Percentiles rank a stretch among this genome's conserved stretches.
phyloP scores from a whole-genome alignment of 2,888 invertebrate species.

The Noctua pronuba region DNA sequence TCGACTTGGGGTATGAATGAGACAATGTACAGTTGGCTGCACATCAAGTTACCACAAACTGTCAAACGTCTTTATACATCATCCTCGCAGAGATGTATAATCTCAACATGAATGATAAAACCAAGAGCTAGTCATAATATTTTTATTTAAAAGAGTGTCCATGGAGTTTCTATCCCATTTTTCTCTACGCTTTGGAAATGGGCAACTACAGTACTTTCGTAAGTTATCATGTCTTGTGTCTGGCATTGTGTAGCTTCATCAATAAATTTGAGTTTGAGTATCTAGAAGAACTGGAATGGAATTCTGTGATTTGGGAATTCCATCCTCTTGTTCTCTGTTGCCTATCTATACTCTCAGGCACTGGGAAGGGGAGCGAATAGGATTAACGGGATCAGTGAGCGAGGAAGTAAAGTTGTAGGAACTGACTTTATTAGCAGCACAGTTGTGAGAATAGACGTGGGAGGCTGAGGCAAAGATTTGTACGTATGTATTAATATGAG shows the following conservation, averaged over 20 bases:
- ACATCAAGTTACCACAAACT: too few species aligned
- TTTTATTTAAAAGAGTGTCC: neutral
- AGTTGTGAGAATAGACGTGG: slow-evolving; percentile 10
- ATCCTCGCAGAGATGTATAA: neutral
- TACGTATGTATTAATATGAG: neutral
- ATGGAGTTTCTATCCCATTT: neutral
- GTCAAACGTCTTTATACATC: too few species aligned
- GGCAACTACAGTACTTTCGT: neutral
- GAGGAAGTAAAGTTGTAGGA: slow-evolving; percentile 48
- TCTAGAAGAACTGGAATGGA: neutral
- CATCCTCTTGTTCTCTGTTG: neutral
- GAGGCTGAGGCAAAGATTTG: neutral
- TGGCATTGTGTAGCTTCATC: too few species aligned
- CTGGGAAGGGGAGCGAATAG: slow-evolving; percentile 12
- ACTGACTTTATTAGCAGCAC: slow-evolving; percentile 47
- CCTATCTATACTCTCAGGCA: slow-evolving; percentile 15
- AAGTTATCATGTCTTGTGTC: neutral
- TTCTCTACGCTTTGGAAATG: neutral
- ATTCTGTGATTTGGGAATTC: too few species aligned
- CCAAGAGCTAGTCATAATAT: neutral
- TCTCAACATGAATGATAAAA: neutral
- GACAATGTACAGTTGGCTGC: too few species aligned
- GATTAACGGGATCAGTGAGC: slow-evolving; percentile 58
- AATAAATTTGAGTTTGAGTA: neutral
- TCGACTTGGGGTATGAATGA: slow-evolving; percentile 21